Percentiles rank a stretch among this genome's conserved stretches.
Conservation (phyloP, 2,888 invertebrate genomes). For the Drosophila bunnanda region DNA sequence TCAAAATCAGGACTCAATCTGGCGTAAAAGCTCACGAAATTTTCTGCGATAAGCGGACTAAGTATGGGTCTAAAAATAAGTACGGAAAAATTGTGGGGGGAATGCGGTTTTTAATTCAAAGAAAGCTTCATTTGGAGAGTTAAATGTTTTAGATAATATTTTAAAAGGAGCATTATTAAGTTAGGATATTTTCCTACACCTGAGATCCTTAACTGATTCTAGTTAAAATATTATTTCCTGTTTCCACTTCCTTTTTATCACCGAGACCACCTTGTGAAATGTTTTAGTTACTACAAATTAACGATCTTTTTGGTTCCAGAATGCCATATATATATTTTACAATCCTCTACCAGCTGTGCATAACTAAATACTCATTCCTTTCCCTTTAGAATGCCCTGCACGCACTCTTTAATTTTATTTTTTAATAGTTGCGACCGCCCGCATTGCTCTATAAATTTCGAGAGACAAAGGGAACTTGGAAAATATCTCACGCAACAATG, state of each 20-base stretch:
- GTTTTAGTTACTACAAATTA: conserved; percentile 33
- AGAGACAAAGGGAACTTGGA: conserved; percentile 42
- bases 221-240: conserved; percentile 13
- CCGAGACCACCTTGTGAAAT: conserved; percentile 12
- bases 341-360: conserved; percentile 51
- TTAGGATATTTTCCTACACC: no score
- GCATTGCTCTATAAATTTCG: conserved; percentile 68
- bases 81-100: background rate
- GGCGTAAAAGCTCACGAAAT: conserved; percentile 28
- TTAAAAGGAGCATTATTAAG: background rate
- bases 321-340: conserved; percentile 15
- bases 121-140: background rate
- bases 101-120: background rate
- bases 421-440: conserved; percentile 66
- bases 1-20: conserved; percentile 39
- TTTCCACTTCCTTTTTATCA: background rate
- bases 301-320: conserved; percentile 37
- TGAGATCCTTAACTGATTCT: background rate
- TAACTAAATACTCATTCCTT: conserved; percentile 49
- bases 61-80: conserved; percentile 14
- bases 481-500: conserved; percentile 69
- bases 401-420: conserved; percentile 48
- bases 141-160: background rate
- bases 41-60: conserved; percentile 38
- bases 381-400: conserved; percentile 53